Base-by-base conservation (phyloP, 92 coral and sea anemone genomes). In the Epizoanthus scotinus region DNA sequence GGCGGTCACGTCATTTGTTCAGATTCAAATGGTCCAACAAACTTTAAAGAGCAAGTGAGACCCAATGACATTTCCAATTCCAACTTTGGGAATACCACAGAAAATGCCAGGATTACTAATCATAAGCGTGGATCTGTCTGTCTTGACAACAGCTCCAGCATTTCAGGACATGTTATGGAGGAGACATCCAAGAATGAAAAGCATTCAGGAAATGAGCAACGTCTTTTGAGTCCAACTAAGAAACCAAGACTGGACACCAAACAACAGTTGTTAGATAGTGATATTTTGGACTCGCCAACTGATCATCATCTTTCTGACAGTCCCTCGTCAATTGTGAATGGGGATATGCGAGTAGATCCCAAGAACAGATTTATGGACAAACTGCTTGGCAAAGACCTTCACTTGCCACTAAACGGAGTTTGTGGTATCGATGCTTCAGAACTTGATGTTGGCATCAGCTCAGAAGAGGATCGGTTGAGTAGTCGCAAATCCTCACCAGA, bases 401-500 rank as follows among this genome's bases (percentile, higher is more conserved):
- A 86, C 67, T 71, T 92, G 74, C 94, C 97, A 18, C 87, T 92
- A 8, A 93, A 93, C 84, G 97, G 97, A 10, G 90, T 93, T 62
- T 93, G 97, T 63, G 97, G 93, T 36, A 90, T 92, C 42, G 93
- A 93, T 67, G 31, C 92, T 1, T 71, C 97, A 6, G 97, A 93
- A 2, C 85, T 93, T 61, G 97, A 93, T 70, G 82, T 93, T 25
- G 81, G 81, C 38, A 82, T 93, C 62, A 89, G 90, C 10, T 84
- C 92, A 5, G 97, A 90, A 67, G 97, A 93, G 22, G 97, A 93
- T 83, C 85, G 90, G 22, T 89, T 93, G 14, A 84, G 90, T 54
- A 90, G 94, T 60, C 91, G 91, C 61, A 86, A 90, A 0, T 93
- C 97, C 2, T 87, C 97, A 25, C 97, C 97, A 0, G 97, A 93